These are phyloP conservation scores for Channa argus DNA, from an alignment of 2,113 vertebrate species.

Conservation along the genomic window DNA sequence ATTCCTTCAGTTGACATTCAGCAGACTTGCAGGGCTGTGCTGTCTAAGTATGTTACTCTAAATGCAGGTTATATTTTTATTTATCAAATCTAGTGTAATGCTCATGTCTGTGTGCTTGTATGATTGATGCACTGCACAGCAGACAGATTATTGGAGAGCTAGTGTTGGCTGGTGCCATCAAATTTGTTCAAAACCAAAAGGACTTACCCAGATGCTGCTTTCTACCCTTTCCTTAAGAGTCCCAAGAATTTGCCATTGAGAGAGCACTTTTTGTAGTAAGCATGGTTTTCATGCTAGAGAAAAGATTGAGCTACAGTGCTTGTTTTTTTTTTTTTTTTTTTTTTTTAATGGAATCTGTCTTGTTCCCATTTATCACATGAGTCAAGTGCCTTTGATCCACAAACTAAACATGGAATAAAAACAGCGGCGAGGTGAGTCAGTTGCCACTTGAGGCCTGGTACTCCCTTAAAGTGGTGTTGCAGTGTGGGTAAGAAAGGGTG, in stretches of 20 bases:
- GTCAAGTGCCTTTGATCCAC: constrained; percentile 28
- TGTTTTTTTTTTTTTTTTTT: too few species aligned
- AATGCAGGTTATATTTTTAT: constrained; percentile 3
- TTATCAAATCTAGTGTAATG: constrained; percentile 13
- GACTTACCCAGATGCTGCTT: constrained; percentile 19
- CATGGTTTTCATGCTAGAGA: constrained; percentile 4
- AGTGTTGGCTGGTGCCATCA: constrained; percentile 10
- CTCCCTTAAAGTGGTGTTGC: constrained; percentile 33
- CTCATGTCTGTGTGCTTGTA: constrained; percentile 20
- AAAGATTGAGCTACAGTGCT: background rate
- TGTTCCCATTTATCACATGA: background rate
- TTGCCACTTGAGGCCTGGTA: constrained; percentile 1
- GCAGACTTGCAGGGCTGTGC: constrained; percentile 5
- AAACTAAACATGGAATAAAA: constrained; percentile 14
- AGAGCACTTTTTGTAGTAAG: constrained; percentile 17
- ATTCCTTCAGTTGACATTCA: constrained; percentile 8
- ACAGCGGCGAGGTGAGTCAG: constrained; percentile 2
- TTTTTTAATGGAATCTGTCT: background rate
- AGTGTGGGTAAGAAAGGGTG: constrained; percentile 85
- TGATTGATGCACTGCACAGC: constrained; percentile 42
- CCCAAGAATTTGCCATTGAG: constrained; percentile 35
- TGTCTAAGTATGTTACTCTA: constrained; percentile 1
- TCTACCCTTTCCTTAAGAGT: constrained; percentile 23
- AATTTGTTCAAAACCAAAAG: constrained; percentile 27
- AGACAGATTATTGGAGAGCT: constrained; percentile 34